Evolutionary conservation across 2,888 invertebrate species (phyloP).

Genomic region (Synanthedon tipuliformis): DNA sequence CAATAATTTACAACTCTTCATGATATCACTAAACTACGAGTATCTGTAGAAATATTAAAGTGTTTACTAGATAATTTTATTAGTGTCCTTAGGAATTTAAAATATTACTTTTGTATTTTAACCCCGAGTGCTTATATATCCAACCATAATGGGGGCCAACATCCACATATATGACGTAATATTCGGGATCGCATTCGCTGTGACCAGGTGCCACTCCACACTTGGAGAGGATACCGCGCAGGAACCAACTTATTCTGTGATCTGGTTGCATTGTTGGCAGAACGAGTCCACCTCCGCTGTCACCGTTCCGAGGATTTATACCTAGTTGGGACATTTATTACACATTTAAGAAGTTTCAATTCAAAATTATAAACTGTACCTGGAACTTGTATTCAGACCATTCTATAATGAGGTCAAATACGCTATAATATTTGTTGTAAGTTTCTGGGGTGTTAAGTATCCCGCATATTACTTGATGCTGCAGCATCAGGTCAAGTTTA

Average conservation of each 20-base stretch:
- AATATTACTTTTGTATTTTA: constrained; percentile 32
- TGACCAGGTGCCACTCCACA: constrained; percentile 35
- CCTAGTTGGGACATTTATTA: constrained; percentile 23
- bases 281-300: constrained; percentile 73
- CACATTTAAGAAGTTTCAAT: constrained; percentile 3
- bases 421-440: no score
- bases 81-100: no score
- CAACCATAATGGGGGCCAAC: constrained; percentile 54
- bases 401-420: no score
- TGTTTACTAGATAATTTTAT: no score
- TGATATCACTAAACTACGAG: no score
- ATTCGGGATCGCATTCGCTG: constrained; percentile 35
- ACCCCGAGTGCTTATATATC: constrained; percentile 47
- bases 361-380: neutral
- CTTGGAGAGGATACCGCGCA: constrained; percentile 53
- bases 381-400: no score
- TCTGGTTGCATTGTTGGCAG: constrained; percentile 43
- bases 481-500: no score
- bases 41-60: no score
- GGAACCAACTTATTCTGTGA: constrained; percentile 47
- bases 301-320: constrained; percentile 72
- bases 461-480: no score
- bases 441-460: no score
- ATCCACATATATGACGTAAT: constrained; percentile 50
- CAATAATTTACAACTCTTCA: no score